Evolutionary conservation across 2,113 vertebrate species (phyloP), one percentile per base, ranked within the genome.

Genomic region (Zootoca vivipara): DNA sequence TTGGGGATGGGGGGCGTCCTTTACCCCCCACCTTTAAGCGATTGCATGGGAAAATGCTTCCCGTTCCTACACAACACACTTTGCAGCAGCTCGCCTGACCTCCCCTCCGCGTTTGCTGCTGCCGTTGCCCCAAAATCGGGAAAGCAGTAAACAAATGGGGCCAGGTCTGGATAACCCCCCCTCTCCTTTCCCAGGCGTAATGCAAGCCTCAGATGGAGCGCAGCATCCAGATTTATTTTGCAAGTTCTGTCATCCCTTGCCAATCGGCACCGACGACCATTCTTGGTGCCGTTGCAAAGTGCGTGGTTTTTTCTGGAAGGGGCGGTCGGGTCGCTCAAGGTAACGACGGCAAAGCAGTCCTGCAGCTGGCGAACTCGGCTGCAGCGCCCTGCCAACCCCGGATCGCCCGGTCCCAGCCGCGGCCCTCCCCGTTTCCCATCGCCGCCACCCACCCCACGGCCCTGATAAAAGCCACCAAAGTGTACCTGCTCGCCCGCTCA

Each of bases 401-500:
- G 87, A 9, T 22, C n/a, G 74, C 33, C 20, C 16, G 7, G 9
- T 24, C 85, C 35, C 87, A 0, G 33, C 35, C 69, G 86, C 75
- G 77, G 78, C 78, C 40, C 85, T 70, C 30, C 35, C 65, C 58
- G 70, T 79, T 72, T 33, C 70, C 65, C 87, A 78, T 75, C 75
- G 13, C 42, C n/a, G 40, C 77, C 79, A 28, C 30, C 35, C 46
- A 12, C 16, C 46, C 46, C 46, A 52, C 46, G 46, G 15, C 22
- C 28, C 52, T 20, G 7, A 5, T 20, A 24, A 35, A 82, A 67
- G 24, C 62, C 64, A 38, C 46, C 83, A 74, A 12, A 72, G 74
- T 85, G 16, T 94, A 93, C 94, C 95, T 95, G 91, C 77, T 30
- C 52, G 74, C 40, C 38, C 64, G 28, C 87, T 62, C 30, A 42